Evolutionary conservation across 2,888 invertebrate species (phyloP).

Genomic region (Diarsia brunnea): DNA sequence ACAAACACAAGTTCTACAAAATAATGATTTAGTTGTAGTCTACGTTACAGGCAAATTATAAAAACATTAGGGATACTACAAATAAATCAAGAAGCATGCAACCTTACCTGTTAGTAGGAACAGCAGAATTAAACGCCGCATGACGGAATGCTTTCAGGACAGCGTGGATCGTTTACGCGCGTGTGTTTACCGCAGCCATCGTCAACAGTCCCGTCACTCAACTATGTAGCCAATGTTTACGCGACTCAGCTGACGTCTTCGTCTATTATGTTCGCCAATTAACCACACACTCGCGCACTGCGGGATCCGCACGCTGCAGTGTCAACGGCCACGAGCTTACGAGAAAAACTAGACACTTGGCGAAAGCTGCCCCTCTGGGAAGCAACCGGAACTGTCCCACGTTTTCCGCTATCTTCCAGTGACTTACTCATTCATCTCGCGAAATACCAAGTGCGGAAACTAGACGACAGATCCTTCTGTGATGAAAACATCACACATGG

Average conservation of each 20-base stretch:
- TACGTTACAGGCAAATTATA: background rate
- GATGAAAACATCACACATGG: slow-evolving; percentile 90
- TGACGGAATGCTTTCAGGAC: slow-evolving; percentile 76
- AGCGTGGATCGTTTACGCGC: slow-evolving; percentile 75
- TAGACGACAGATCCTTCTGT: slow-evolving; percentile 82
- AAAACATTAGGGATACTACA: background rate
- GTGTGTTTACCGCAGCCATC: slow-evolving; percentile 80
- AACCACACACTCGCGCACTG: slow-evolving; percentile 90
- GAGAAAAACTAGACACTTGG: slow-evolving; percentile 87
- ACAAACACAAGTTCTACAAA: background rate
- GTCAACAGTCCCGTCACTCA: slow-evolving; percentile 78
- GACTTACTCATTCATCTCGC: slow-evolving; percentile 81
- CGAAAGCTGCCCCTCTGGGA: slow-evolving; percentile 82
- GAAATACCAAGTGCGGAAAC: slow-evolving; percentile 72
- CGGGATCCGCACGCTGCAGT: slow-evolving; percentile 90
- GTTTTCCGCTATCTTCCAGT: slow-evolving; percentile 65
- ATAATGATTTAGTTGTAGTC: too few relatives aligned
- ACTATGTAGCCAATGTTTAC: slow-evolving; percentile 84
- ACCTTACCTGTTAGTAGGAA: slow-evolving; percentile 86
- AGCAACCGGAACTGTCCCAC: slow-evolving; percentile 68
- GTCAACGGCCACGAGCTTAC: slow-evolving; percentile 89
- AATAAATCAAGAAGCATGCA: slow-evolving; percentile 44
- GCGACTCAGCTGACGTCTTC: slow-evolving; percentile 87
- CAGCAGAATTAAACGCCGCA: slow-evolving; percentile 85
- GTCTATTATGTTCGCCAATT: slow-evolving; percentile 86